Evolutionary conservation across 2,113 vertebrate species (phyloP).

Genomic region (Narcine bancroftii): DNA sequence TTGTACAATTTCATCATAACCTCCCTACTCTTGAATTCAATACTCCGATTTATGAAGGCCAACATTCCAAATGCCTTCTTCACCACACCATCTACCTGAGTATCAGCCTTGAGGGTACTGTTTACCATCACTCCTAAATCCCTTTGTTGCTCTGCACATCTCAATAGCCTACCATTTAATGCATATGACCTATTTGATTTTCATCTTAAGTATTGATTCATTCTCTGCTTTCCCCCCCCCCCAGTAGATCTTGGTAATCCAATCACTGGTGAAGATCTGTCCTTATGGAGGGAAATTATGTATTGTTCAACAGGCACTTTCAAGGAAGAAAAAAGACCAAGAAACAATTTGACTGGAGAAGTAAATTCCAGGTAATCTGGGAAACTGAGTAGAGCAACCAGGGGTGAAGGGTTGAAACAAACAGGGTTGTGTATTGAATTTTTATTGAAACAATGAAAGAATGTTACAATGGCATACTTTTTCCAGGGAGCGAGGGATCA

Average conservation of each 20-base stretch:
- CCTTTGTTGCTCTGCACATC: no score
- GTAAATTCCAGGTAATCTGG: not conserved
- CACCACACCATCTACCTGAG: no score
- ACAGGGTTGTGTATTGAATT: not conserved
- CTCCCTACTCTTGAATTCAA: no score
- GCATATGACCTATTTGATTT: no score
- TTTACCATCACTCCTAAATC: no score
- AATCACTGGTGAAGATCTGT: not conserved
- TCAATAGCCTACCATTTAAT: no score
- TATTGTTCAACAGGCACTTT: not conserved
- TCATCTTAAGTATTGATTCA: not conserved
- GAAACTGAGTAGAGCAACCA: not conserved
- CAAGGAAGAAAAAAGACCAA: not conserved
- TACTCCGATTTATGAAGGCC: no score
- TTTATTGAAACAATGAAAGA: not conserved
- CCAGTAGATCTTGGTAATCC: not conserved
- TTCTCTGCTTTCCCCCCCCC: not conserved
- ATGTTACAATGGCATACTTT: not conserved
- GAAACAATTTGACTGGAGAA: not conserved
- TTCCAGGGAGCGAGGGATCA: not conserved
- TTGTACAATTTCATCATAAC: no score
- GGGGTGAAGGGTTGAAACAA: not conserved
- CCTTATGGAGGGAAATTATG: not conserved
- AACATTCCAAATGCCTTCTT: no score
- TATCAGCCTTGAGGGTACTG: no score